Conservation (phyloP, 1,140 invertebrate species). For the Drosophila mayri region DNA sequence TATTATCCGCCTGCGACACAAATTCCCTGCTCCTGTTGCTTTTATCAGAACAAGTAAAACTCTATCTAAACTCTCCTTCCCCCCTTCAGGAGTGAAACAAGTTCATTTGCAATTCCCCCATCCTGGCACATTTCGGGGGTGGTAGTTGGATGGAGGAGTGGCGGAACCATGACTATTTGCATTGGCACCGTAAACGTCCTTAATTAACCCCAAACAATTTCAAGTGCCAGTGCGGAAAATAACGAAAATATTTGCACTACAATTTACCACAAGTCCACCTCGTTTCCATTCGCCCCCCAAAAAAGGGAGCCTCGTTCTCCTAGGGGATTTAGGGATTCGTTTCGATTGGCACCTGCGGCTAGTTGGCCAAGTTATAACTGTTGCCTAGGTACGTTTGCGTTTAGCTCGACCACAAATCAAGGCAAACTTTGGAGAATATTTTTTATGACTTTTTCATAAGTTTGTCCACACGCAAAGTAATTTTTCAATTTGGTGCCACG, state of each 20-base stretch:
- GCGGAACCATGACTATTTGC: constrained; percentile 30
- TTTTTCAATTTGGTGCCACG: constrained; percentile 81
- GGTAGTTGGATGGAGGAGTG: background rate
- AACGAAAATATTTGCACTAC: constrained; percentile 52
- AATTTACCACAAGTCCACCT: constrained; percentile 19
- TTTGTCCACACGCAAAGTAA: constrained; percentile 75
- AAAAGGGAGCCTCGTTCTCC: constrained; percentile 41
- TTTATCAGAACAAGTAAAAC: constrained; percentile 21
- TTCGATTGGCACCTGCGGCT: constrained; percentile 51
- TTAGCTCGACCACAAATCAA: constrained; percentile 72
- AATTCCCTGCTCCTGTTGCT: constrained; percentile 16
- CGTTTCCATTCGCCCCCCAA: background rate
- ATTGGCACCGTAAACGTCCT: constrained; percentile 38
- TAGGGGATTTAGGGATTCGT: constrained; percentile 21
- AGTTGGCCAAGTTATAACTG: constrained; percentile 37
- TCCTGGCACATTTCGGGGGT: constrained; percentile 5
- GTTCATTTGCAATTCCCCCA: constrained; percentile 41
- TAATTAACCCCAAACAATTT: constrained; percentile 54
- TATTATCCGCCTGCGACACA: constrained; percentile 4
- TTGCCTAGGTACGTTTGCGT: constrained; percentile 66
- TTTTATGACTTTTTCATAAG: constrained; percentile 77
- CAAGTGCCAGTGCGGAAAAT: constrained; percentile 46
- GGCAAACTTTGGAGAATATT: constrained; percentile 51
- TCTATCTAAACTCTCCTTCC: constrained; percentile 16
- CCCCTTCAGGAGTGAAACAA: constrained; percentile 33